Evolutionary conservation across 2,888 invertebrate genomes (phyloP).

Genomic region (Bombylius major): DNA sequence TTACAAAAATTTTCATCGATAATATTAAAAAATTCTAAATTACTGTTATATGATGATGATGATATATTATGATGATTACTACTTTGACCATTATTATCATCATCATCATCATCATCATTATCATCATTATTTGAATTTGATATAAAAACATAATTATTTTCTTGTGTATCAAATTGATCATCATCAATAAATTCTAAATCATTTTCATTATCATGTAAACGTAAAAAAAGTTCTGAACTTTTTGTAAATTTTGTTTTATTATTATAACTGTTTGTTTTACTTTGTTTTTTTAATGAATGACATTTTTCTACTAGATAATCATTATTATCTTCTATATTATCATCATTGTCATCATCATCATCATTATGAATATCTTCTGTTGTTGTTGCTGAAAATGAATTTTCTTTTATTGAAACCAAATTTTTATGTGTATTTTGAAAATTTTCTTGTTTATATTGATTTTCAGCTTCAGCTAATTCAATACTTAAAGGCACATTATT

Average conservation of each 20-base stretch:
- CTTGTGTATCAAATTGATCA: conserved; percentile 6
- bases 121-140: conserved; percentile 8
- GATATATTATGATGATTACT: not conserved
- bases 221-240: conserved; percentile 14
- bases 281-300: no score
- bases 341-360: not conserved
- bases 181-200: conserved; percentile 12
- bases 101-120: not conserved
- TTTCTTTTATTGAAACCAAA: not conserved
- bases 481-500: conserved; percentile 14
- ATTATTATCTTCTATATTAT: not conserved
- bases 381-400: no score
- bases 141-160: no score
- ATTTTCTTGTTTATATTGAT: not conserved
- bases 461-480: conserved; percentile 11
- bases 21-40: no score
- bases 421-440: no score
- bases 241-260: not conserved
- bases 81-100: conserved; percentile 6
- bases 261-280: no score
- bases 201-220: conserved; percentile 9
- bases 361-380: no score
- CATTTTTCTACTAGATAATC: no score
- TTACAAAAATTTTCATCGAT: no score
- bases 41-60: not conserved